Conservation (phyloP, 2,113 vertebrate genomes). For the Aptenodytes patagonicus region DNA sequence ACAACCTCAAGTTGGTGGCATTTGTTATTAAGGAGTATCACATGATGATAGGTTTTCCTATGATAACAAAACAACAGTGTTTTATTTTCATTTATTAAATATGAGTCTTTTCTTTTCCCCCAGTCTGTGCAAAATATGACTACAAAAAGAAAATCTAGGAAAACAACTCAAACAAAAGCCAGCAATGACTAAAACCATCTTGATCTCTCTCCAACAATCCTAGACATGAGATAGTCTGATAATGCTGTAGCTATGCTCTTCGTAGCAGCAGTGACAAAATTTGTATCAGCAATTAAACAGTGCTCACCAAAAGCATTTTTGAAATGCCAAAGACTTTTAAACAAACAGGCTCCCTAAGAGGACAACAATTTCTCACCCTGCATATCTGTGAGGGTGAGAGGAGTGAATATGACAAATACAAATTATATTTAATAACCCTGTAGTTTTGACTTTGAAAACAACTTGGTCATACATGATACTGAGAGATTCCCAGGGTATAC, state of each 20-base stretch:
- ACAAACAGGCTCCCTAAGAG: background rate
- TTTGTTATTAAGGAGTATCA: background rate
- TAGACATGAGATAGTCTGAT: background rate
- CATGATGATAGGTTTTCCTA: background rate
- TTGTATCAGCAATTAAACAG: background rate
- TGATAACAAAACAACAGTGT: background rate
- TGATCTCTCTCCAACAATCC: background rate
- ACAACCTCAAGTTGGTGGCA: background rate
- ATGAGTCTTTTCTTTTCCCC: background rate
- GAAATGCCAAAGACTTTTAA: background rate
- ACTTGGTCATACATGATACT: background rate
- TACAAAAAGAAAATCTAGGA: background rate
- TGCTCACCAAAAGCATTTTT: background rate
- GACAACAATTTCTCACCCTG: background rate
- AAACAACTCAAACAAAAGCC: background rate
- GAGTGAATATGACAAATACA: background rate
- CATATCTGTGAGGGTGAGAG: background rate
- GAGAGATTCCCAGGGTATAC: background rate
- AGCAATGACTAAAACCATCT: background rate
- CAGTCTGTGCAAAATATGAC: background rate
- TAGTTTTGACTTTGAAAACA: background rate
- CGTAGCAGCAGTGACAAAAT: background rate
- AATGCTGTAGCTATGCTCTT: background rate
- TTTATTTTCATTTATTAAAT: background rate
- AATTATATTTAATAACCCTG: background rate